Conservation (phyloP, 2,888 invertebrate species). For the Stramonita haemastoma region DNA sequence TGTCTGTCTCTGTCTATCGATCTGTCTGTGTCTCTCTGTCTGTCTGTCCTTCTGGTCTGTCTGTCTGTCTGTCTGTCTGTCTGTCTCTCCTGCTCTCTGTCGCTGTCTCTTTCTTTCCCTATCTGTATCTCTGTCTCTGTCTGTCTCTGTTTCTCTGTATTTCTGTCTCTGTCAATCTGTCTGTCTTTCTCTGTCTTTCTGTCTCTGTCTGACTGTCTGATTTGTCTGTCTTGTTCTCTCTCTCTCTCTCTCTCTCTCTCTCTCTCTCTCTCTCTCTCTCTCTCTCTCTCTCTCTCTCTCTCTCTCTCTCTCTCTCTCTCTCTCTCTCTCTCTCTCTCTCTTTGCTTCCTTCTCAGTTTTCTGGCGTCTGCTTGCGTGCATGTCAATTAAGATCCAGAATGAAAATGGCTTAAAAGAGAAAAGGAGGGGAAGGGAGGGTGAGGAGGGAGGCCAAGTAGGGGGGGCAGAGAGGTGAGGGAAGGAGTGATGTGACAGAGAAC, state of each 20-base stretch:
- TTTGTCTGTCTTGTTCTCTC: not conserved
- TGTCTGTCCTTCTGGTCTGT: not conserved
- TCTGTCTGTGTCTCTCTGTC: not conserved
- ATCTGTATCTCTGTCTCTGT: too few species aligned
- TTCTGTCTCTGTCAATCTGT: not conserved
- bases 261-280: not conserved
- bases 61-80: not conserved
- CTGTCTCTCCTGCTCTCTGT: not conserved
- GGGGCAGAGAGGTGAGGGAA: not conserved
- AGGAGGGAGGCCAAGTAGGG: too few species aligned
- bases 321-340: too few species aligned
- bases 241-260: not conserved
- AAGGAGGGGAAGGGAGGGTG: not conserved
- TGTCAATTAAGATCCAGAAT: not conserved
- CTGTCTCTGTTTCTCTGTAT: not conserved
- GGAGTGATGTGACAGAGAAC: not conserved
- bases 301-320: not conserved
- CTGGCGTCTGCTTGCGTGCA: not conserved
- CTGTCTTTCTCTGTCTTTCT: not conserved
- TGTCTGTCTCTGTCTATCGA: too few species aligned
- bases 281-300: not conserved
- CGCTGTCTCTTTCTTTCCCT: too few species aligned
- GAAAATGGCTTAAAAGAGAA: not conserved
- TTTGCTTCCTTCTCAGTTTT: too few species aligned
- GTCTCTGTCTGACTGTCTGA: not conserved